These are phyloP conservation scores for Lasius fuliginosus DNA, from an alignment of 2,888 invertebrate genomes.

Conservation along the genomic window DNA sequence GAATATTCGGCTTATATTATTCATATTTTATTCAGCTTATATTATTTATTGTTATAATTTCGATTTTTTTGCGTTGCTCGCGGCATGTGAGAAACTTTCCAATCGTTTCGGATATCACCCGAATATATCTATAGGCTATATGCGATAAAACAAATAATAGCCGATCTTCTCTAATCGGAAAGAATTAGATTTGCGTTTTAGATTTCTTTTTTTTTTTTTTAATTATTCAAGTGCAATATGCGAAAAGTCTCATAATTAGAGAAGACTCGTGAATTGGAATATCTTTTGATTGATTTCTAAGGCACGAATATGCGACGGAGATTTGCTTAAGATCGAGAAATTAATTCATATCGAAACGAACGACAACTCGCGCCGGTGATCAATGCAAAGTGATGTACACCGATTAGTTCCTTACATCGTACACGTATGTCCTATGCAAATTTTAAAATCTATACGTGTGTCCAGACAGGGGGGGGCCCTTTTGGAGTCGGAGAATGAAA, in stretches of 20 bases:
- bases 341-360: slow-evolving; percentile 20
- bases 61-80: background rate
- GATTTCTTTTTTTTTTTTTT: background rate
- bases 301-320: background rate
- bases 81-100: no score
- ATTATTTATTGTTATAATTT: background rate
- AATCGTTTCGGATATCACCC: no score
- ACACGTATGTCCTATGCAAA: slow-evolving; percentile 63
- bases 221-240: background rate
- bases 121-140: background rate
- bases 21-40: background rate
- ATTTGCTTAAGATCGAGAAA: slow-evolving; percentile 14
- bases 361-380: slow-evolving; percentile 18
- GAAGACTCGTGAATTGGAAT: background rate
- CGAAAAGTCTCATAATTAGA: background rate
- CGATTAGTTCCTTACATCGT: slow-evolving; percentile 55
- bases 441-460: slow-evolving; percentile 48
- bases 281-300: background rate
- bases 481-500: slow-evolving; percentile 14
- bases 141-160: background rate
- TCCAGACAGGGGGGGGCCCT: background rate
- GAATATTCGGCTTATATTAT: background rate
- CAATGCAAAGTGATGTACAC: slow-evolving; percentile 12
- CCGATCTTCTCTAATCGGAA: background rate
- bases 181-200: background rate